These are phyloP conservation scores for Belonocnema kinseyi DNA, from an alignment of 1,140 invertebrate genomes.

Conservation along the genomic window DNA sequence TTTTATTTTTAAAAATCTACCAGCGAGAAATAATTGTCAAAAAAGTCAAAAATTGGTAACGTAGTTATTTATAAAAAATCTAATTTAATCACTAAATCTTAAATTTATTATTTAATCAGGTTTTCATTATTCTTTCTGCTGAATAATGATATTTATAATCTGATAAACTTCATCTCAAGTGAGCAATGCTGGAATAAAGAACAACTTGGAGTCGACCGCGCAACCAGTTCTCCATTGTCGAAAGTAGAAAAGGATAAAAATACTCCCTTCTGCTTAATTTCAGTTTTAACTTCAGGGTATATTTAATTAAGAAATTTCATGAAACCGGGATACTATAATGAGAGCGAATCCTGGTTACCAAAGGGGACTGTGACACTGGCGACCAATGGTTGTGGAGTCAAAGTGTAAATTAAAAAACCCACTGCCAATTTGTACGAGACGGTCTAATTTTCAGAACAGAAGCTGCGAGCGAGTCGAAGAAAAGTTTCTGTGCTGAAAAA, in stretches of 20 bases:
- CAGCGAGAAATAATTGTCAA: no score
- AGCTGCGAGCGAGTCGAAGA: slow-evolving; percentile 7
- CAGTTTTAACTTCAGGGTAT: slow-evolving; percentile 69
- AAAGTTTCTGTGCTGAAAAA: neutral
- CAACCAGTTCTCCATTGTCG: slow-evolving; percentile 69
- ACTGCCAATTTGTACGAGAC: slow-evolving; percentile 45
- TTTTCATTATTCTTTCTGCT: slow-evolving; percentile 23
- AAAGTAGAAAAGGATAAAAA: slow-evolving; percentile 53
- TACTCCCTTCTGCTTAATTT: slow-evolving; percentile 69
- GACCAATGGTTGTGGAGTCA: slow-evolving; percentile 22
- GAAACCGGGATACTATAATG: slow-evolving; percentile 45
- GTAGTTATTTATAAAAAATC: no score
- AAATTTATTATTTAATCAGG: no score
- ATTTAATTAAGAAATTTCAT: slow-evolving; percentile 74
- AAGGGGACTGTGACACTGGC: slow-evolving; percentile 2
- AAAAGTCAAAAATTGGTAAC: no score
- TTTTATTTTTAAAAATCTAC: no score
- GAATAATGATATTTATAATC: slow-evolving; percentile 3
- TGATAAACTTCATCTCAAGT: slow-evolving; percentile 21
- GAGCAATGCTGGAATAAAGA: slow-evolving; percentile 60
- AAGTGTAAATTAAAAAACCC: slow-evolving; percentile 54
- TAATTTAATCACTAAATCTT: no score
- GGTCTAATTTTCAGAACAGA: slow-evolving; percentile 37
- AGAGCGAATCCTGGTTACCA: slow-evolving; percentile 1
- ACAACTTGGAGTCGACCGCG: slow-evolving; percentile 56